Evolutionary conservation across 92 coral and sea anemone species (phyloP), one percentile per base, ranked within the genome.

Genomic region (Actinernus sp.): DNA sequence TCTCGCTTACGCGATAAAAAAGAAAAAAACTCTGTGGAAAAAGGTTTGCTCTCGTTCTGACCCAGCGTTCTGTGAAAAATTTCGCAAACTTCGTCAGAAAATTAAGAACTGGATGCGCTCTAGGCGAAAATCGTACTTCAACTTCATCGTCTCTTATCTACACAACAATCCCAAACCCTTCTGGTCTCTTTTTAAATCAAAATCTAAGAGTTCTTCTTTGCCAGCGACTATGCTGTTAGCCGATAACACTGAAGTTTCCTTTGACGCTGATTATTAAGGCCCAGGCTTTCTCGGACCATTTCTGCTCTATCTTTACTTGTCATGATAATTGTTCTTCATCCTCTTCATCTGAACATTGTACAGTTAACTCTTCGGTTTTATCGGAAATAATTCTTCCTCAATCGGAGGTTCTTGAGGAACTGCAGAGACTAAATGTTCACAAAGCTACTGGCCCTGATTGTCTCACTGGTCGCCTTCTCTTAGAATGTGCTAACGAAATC

Each of bases 1-100:
- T 31, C 58, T 64, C 24, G 38, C 23, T 39, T 39, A 16, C 25
- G 77, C 66, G 3, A 70, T 69, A 13, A 29, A 29, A 30, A 69
- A 54, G 26, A 38, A 38, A 41, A 38, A 55, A 41, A 71, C 43
- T 13, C 45, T 48, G 13, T 59, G 55, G 41, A 58, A 39, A 46
- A 46, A 43, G 52, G 66, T 70, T 12, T 33, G 66, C n/a, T 34
- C 29, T 3, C 56, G 73, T 23, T 41, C 50, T 13, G 73, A 79
- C 39, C 80, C 87, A 29, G 59, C 38, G 36, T 26, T 71, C n/a
- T 30, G 26, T 31, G 81, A 80, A 26, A 36, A 62, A 73, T 80
- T 80, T 38, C 53, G 73, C 14, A 38, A 45, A 45, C 34, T 71
- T 61, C 47, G 73, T 21, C 82, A 63, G 63, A 26, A 10, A 30